Evolutionary conservation across 1,140 invertebrate genomes (phyloP), one percentile per base, ranked within the genome.

Genomic region (Tetragnatha versicolor): DNA sequence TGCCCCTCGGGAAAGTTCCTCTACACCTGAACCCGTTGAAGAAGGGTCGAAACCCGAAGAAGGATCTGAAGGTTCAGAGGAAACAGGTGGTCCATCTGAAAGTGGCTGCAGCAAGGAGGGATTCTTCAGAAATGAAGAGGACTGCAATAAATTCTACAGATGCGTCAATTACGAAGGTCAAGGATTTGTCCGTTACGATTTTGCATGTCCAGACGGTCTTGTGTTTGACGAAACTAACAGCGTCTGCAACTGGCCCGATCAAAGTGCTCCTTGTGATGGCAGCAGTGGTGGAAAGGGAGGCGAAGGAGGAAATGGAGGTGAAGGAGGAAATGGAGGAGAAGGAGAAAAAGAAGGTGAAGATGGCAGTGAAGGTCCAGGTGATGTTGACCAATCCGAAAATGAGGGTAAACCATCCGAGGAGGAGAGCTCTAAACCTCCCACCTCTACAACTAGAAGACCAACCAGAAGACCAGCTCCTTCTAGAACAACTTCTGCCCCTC

Each of bases 101-200:
- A n/a, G n/a, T n/a, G n/a, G 61, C 31, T 83, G 82, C 70, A 61
- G 39, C 17, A 51, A 70, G 29, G 75, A 77, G 53, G 82, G 82
- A 25, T 82, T 82, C 35, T 83, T 81, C 76, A 63, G 73, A 27
- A 72, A 82, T 76, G 76, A 70, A 27, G 65, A 75, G 22, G 76
- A 83, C 47, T 83, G 83, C 33, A 65, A 25, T n/a, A 82, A 82
- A 60, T 83, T 83, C 61, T 81, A 82, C 37, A 42, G 81, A 58
- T 83, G 83, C 66, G 60, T 81, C 14, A 86, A 88, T 70, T 86
- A 85, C 81, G 83, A 90, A 80, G 90, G 89, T 1, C n/a, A 65
- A 37, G 89, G 89, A 80, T 90, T 89, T 80, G 88, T 87, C 47
- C 85, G 89, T 10, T 86, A 84, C 66, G 82, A 84, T 14, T 86